Base-by-base conservation (phyloP, 2,888 invertebrate genomes). In the Synergus japonicus region DNA sequence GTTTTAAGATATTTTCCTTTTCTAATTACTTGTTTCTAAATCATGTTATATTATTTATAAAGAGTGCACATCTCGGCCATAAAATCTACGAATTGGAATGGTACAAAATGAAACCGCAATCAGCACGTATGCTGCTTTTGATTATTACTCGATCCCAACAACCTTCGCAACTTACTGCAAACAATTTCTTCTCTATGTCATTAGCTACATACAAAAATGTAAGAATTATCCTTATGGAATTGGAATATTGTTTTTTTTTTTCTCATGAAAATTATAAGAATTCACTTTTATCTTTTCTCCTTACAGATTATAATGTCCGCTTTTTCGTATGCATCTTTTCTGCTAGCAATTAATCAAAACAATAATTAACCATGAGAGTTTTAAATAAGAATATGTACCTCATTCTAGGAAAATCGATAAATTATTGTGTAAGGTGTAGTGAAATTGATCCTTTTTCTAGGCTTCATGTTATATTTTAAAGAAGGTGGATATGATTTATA, bases 261-360 rank as follows among this genome's bases (percentile, higher is more conserved):
- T 4, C 10, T 22, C 0, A 22, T 15, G 7, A n/a, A 13, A 46
- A 46, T 46, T 13, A 46, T 46, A 13, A 4, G 4, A 46, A 46
- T 10, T 29, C 22, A 29, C 22, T 29, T 29, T 13, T 13, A 0
- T 46, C 49, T 15, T 5, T 49, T n/a, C 13, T 37, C 5, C n/a
- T 41, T 65, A 1, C 9, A 65, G n/a, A 46, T 44, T 49, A 49
- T 67, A 9, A 43, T 66, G n/a, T n/a, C 66, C n/a, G 66, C 66
- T n/a, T 43, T 66, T n/a, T 43, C 66, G 7, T 66, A 66, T 43
- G 43, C 66, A n/a, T 66, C 43, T 0, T 66, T 41, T 66, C 66
- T 66, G 2, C 43, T 41, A 41, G 66, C 43, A 66, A 9, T 66
- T 13, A 9, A 9, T 8, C 7, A 43, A 8, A 29, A 29, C 22